Conservation (phyloP, 1,140 invertebrate genomes). For the Prorops nasuta region DNA sequence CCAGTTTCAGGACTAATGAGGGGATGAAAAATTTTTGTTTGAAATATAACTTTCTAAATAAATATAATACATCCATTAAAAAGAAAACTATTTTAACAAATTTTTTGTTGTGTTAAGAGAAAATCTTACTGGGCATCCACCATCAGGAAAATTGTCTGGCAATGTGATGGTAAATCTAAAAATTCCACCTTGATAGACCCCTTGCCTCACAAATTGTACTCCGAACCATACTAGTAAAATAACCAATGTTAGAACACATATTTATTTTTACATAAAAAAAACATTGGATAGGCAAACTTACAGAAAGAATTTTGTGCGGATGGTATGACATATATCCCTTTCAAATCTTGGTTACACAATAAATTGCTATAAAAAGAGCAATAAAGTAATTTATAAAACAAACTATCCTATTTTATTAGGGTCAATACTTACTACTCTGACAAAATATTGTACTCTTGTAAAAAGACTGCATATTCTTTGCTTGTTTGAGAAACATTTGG, state of each 20-base stretch:
- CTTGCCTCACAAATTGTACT: slow-evolving; percentile 85
- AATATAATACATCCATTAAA: not conserved
- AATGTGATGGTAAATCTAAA: slow-evolving; percentile 86
- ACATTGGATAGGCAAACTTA: slow-evolving; percentile 50
- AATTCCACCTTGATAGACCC: slow-evolving; percentile 82
- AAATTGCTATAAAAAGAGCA: slow-evolving; percentile 70
- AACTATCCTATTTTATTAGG: not conserved
- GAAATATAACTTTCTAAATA: slow-evolving; percentile 76
- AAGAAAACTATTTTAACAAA: slow-evolving; percentile 17
- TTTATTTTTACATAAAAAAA: slow-evolving; percentile 11
- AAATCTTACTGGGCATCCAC: slow-evolving; percentile 78
- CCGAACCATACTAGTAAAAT: slow-evolving; percentile 85
- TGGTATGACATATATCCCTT: slow-evolving; percentile 89
- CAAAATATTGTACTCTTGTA: slow-evolving; percentile 74
- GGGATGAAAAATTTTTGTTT: slow-evolving; percentile 86
- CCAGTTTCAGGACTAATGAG: slow-evolving; percentile 75
- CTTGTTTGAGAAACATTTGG: slow-evolving; percentile 53
- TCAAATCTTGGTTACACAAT: slow-evolving; percentile 79
- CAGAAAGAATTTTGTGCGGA: slow-evolving; percentile 76
- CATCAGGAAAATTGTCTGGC: slow-evolving; percentile 85
- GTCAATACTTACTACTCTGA: slow-evolving; percentile 74
- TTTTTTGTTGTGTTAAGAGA: too few relatives aligned
- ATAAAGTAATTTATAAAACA: slow-evolving; percentile 8
- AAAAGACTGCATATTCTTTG: slow-evolving; percentile 58
- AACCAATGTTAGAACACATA: not conserved